Conservation (phyloP, 2,797 vertebrate species). For the Alauda arvensis region DNA sequence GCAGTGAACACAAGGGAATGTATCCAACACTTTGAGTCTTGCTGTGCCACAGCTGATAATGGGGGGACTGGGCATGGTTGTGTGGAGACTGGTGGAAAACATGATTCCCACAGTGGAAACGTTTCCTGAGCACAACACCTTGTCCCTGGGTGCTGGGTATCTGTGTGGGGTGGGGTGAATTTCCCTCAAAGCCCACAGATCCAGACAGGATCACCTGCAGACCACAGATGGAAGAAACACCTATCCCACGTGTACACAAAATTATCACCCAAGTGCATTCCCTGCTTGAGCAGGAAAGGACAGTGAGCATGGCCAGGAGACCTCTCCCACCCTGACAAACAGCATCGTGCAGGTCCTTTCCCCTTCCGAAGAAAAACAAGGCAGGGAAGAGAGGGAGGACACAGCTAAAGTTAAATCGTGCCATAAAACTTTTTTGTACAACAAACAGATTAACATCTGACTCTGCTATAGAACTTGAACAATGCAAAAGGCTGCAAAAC, state of each 20-base stretch:
- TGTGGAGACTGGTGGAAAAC: not conserved
- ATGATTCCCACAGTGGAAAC: fast-evolving
- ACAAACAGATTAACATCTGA: not conserved
- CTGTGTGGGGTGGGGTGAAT: not conserved
- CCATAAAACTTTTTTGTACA: conserved; percentile 23
- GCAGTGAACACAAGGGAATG: not conserved
- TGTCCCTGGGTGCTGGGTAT: not conserved
- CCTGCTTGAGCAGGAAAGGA: not conserved
- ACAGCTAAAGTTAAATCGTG: not conserved
- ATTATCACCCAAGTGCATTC: not conserved
- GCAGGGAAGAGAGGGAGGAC: not conserved
- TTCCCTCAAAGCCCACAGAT: not conserved
- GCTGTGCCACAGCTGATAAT: not conserved
- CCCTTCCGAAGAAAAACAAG: not conserved
- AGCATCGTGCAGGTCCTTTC: not conserved
- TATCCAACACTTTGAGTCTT: not conserved
- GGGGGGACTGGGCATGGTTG: not conserved
- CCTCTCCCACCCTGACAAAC: not conserved
- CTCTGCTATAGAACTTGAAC: not conserved
- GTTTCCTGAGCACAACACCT: not conserved
- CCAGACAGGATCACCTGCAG: not conserved
- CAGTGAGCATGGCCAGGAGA: fast-evolving
- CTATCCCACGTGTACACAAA: fast-evolving
- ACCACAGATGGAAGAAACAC: not conserved
- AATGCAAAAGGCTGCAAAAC: not conserved